Evolutionary conservation across 2,888 invertebrate species (phyloP), one percentile per base, ranked within the genome.

Genomic region (Dryobota labecula): DNA sequence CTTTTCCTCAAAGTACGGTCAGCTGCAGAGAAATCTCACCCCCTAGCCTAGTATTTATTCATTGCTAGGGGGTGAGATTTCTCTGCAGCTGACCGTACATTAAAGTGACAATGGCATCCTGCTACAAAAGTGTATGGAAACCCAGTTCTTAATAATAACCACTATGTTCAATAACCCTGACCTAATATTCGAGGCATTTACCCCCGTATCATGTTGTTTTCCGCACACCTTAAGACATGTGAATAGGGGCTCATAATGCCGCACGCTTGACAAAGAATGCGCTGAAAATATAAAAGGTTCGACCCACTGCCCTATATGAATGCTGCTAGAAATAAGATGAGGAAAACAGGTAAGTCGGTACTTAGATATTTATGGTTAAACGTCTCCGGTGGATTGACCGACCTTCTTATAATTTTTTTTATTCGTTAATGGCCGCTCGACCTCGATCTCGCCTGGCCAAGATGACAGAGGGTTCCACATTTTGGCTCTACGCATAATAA

Each of bases 271-370:
- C 76, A 56, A 75, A 77, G 75, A 83, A 82, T 78, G 76, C 51
- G 73, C 77, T 78, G 67, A 74, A 82, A 82, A 83, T 84, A 85
- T 75, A 79, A 83, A 80, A 78, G 70, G 58, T 83, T 74, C 71
- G 84, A 76, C 84, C 85, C 54, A 82, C 79, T 84, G 69, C 78
- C 84, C 84, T 72, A 78, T 54, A 76, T 80, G 43, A 58, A 70
- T 66, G 30, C 5, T 61, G 72, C 73, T 71, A 62, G 61, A 70
- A 73, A 73, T 75, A 66, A 49, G 49, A 73, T 65, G 47, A 6
- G 13, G 45, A 27, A 64, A 68, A 58, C 51, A 58, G 11, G 33
- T 53, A 27, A 36, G 36, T 45, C 1, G 15, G 11, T 49, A 62
- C 74, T 15, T 57, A 53, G 33, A 70, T 57, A 75, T 75, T 62